Conservation (phyloP, 1,140 invertebrate species). For the Heliothis subflexa region DNA sequence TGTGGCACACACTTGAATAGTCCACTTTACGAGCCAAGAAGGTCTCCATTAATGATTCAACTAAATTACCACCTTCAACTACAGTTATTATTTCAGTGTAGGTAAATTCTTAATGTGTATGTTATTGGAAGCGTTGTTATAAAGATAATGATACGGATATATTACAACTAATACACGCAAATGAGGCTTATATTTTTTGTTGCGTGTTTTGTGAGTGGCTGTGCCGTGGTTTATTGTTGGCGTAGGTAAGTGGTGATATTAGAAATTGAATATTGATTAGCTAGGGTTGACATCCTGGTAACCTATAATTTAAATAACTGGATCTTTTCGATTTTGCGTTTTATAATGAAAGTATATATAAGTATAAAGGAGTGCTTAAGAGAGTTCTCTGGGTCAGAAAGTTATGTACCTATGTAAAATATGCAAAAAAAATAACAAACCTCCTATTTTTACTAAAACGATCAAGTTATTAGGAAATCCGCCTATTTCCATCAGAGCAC, state of each 20-base stretch:
- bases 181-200: background rate
- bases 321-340: no score
- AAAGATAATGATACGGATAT: background rate
- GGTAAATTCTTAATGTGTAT: conserved; percentile 5
- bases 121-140: background rate
- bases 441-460: no score
- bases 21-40: conserved; percentile 6
- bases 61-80: conserved; percentile 3
- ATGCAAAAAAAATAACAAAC: no score
- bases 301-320: no score
- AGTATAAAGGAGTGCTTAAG: no score
- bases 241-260: conserved; percentile 8
- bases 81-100: conserved; percentile 5
- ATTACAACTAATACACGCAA: background rate
- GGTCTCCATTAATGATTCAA: conserved; percentile 11
- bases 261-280: background rate
- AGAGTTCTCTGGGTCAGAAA: no score
- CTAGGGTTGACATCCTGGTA: no score
- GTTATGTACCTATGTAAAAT: no score
- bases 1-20: background rate
- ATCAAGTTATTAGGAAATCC: background rate
- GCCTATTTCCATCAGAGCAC: background rate
- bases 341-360: no score
- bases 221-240: background rate
- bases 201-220: conserved; percentile 8